phyloP scores from a whole-genome alignment of 2,113 vertebrate species.

The Ochotona curzoniae region DNA sequence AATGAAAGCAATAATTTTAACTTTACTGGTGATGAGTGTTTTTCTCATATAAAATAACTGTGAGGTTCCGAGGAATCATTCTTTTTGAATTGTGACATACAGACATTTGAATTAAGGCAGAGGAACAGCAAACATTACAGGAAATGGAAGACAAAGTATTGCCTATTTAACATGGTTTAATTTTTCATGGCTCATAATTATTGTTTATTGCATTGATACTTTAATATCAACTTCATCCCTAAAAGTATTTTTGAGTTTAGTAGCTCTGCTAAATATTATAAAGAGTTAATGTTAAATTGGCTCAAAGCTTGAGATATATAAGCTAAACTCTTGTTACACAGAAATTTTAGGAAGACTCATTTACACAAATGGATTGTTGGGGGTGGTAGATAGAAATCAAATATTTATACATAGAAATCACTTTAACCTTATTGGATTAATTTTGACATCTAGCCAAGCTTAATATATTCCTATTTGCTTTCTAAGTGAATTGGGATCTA shows the following conservation, averaged over 20 bases:
- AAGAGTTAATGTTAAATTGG: not conserved
- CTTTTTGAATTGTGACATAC: not conserved
- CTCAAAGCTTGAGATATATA: not conserved
- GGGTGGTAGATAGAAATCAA: not conserved
- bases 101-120: not conserved
- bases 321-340: conserved; percentile 6
- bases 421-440: conserved; percentile 14
- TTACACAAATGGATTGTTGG: conserved; percentile 15
- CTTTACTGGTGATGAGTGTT: not conserved
- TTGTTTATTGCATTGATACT: conserved; percentile 27
- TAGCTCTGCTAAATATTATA: not conserved
- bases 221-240: not conserved
- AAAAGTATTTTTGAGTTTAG: not conserved
- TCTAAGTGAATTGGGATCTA: not conserved
- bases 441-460: not conserved
- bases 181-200: not conserved
- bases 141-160: not conserved
- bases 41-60: conserved; percentile 4
- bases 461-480: not conserved
- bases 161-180: not conserved
- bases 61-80: conserved; percentile 27
- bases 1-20: conserved; percentile 6
- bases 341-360: conserved; percentile 9
- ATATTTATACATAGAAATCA: conserved; percentile 10
- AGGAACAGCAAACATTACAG: not conserved